phyloP scores from a whole-genome alignment of 2,113 vertebrate genomes.

The Anser brachyrhynchus region DNA sequence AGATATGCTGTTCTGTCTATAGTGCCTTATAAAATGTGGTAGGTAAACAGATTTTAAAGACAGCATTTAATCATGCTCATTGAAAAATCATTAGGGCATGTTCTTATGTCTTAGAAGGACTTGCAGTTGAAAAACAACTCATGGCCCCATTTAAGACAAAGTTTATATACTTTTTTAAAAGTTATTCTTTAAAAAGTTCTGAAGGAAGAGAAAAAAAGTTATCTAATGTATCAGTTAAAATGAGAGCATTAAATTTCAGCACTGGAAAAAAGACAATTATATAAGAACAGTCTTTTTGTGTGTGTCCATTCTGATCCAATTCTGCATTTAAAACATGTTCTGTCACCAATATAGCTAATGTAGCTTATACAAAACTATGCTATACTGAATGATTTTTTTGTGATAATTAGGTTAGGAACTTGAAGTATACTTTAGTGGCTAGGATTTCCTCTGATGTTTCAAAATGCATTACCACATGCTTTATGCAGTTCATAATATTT shows the following conservation, averaged over 20 bases:
- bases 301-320: not conserved
- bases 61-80: not conserved
- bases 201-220: not conserved
- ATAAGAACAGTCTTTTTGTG: not conserved
- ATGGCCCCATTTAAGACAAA: not conserved
- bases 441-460: not conserved
- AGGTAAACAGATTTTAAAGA: slow-evolving; percentile 20
- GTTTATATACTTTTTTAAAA: not conserved
- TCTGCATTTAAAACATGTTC: not conserved
- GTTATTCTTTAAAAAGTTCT: not conserved
- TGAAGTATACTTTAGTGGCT: not conserved
- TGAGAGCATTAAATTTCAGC: not conserved
- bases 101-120: not conserved
- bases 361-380: not conserved
- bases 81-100: slow-evolving; percentile 11
- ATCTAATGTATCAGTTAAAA: not conserved
- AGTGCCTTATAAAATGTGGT: not conserved
- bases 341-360: not conserved
- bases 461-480: not conserved
- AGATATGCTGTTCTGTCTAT: not conserved
- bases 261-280: not conserved
- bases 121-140: not conserved
- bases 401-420: not conserved
- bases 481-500: not conserved
- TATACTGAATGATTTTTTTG: not conserved